Base-by-base conservation (phyloP, 2,888 invertebrate genomes). In the Heliconius charithonia region DNA sequence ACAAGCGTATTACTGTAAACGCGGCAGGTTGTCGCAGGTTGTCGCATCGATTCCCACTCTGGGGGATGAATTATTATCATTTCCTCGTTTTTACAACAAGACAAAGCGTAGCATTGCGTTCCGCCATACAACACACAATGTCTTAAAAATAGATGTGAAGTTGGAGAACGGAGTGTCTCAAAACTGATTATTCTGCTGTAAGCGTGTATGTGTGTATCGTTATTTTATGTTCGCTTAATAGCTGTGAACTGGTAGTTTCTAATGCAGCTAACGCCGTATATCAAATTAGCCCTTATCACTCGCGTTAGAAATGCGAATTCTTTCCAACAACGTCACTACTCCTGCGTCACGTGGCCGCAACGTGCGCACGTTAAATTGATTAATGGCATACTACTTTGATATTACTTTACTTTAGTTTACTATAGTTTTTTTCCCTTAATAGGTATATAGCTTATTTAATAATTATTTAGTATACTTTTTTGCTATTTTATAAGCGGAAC, bases 281-380 rank as follows among this genome's bases (percentile, higher is more conserved):
- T 22, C 56, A 59, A 72, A n/a, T 72, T 56, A 59, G 56, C 72
- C 56, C 72, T 72, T 72, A 72, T 72, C 72, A 72, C 56, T 72
- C n/a, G n/a, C 22, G 71, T 56, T 72, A 4, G 56, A 71, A 71
- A 71, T 29, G 71, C 71, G 29, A 71, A 29, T 71, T 71, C 71
- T 71, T 56, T 71, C 71, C 4, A 56, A 32, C 32, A 22, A 56
- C 71, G 71, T 56, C 71, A 56, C 27, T 22, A 41, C 56, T 71
- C 27, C 10, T 6, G 56, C 56, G 72, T 72, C n/a, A 72, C 71
- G 71, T 71, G 56, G 51, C 56, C 56, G 1, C 56, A 56, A 71
- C 71, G 67, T 69, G 67, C 67, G 67, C 41, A 69, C n/a, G 67
- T 69, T 69, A 69, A 69, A 69, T 69, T 69, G 67, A 69, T 69